Base-by-base conservation (phyloP, 2,888 invertebrate genomes). In the Dynastes grantii region DNA sequence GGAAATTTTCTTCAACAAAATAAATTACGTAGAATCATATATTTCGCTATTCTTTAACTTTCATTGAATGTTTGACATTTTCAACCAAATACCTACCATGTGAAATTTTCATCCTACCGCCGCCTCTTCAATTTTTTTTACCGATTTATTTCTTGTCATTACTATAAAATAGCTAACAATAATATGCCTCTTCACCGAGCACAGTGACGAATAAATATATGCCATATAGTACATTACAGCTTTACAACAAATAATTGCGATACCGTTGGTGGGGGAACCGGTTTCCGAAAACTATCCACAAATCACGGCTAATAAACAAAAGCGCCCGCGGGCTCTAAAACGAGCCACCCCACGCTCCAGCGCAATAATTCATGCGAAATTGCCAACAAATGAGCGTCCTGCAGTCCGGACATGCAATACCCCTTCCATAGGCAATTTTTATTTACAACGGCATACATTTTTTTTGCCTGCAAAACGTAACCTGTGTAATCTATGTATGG, bases 261-360 rank as follows among this genome's bases (percentile, higher is more conserved):
- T 45, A 45, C 8, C 8, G 45, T 27, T 64, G 29, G 64, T n/a
- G 37, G 32, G 32, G 37, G 37, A 9, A n/a, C 64, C 13, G 29
- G 29, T 64, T 64, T 29, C 64, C 64, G 64, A 64, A 37, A 64
- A 37, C 37, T 37, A 37, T n/a, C 64, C 64, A 64, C 64, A 64
- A 64, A 64, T 64, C 64, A 64, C 64, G 37, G 13, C 64, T 64
- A 64, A 64, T 64, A 37, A 64, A 64, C 64, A 64, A 64, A 64
- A 64, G 32, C 64, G 64, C 11, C 8, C 45, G 32, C 11, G 29
- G 32, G 29, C 13, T 9, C 32, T 45, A 11, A 45, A 45, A 11
- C 45, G 45, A 8, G 45, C 2, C 45, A 11, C 64, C 64, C 64
- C 64, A 8, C 32, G n/a, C n/a, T 6, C 64, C 29, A n/a, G 3